Conservation (phyloP, 1,140 invertebrate genomes). For the Adoxophyes honmai region DNA sequence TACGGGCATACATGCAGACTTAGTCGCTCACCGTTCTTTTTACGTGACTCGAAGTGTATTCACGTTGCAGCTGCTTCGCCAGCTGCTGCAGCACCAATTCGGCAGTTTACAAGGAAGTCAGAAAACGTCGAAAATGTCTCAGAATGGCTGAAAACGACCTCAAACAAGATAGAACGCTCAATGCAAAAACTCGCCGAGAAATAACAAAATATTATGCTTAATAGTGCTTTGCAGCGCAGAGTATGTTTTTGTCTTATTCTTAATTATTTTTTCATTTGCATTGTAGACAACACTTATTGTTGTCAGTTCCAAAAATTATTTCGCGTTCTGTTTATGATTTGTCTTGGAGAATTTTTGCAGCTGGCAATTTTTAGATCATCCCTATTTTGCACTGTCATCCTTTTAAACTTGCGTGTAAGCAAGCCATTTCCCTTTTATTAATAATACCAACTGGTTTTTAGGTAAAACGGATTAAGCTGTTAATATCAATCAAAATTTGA, state of each 20-base stretch:
- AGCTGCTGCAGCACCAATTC: background rate
- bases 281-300: too few species aligned
- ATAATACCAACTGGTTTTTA: slow-evolving; percentile 39
- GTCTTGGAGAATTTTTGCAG: too few species aligned
- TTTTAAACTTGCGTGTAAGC: background rate
- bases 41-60: too few species aligned
- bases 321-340: too few species aligned
- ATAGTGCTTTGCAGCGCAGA: slow-evolving; percentile 16
- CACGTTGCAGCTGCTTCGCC: too few species aligned
- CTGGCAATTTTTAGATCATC: too few species aligned
- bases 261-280: background rate
- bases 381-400: background rate
- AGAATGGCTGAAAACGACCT: slow-evolving; percentile 50
- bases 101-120: slow-evolving; percentile 3
- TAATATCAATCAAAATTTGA: slow-evolving; percentile 17
- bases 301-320: too few species aligned
- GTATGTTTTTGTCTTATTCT: slow-evolving; percentile 36
- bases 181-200: slow-evolving; percentile 41
- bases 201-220: slow-evolving; percentile 25
- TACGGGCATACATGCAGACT: too few species aligned
- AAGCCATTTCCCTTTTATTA: slow-evolving; percentile 4
- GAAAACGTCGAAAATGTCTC: slow-evolving; percentile 20
- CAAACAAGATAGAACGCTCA: slow-evolving; percentile 45
- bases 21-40: too few species aligned
- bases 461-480: slow-evolving; percentile 64